phyloP scores from a whole-genome alignment of 2,797 vertebrate genomes.

The Pseudopleuronectes americanus region DNA sequence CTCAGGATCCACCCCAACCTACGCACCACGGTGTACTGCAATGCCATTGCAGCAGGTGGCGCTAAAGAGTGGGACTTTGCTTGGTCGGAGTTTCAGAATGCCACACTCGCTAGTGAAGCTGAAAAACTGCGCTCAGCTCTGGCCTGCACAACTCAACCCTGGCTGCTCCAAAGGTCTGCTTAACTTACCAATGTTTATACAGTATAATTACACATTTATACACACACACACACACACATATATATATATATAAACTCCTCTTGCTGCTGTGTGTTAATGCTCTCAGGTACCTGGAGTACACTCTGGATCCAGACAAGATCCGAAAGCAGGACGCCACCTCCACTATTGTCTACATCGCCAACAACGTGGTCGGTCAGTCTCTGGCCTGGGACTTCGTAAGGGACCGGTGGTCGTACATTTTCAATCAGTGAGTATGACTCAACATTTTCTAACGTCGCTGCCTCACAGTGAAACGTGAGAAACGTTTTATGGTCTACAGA shows the following conservation, averaged over 20 bases:
- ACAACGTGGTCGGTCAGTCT: slow-evolving; percentile 88
- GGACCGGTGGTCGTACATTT: slow-evolving; percentile 86
- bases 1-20: slow-evolving; percentile 90
- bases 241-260: too few species aligned
- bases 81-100: slow-evolving; percentile 77
- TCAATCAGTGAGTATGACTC: slow-evolving; percentile 86
- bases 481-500: neutral
- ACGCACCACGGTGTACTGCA: slow-evolving; percentile 91
- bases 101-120: slow-evolving; percentile 84
- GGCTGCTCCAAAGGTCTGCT: slow-evolving; percentile 90
- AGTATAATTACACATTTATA: neutral
- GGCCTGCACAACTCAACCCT: slow-evolving; percentile 86
- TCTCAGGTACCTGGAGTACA: slow-evolving; percentile 88
- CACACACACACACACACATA: neutral
- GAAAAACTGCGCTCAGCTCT: slow-evolving; percentile 89
- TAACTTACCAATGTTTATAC: neutral
- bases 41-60: slow-evolving; percentile 85
- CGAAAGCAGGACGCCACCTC: slow-evolving; percentile 92
- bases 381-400: slow-evolving; percentile 93
- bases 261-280: neutral
- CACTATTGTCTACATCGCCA: slow-evolving; percentile 89
- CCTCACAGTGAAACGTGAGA: neutral
- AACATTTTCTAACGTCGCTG: neutral
- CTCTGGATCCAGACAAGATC: slow-evolving; percentile 81
- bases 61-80: slow-evolving; percentile 88